Evolutionary conservation across 1,140 invertebrate species (phyloP).

Genomic region (Neodiprion virginianus): DNA sequence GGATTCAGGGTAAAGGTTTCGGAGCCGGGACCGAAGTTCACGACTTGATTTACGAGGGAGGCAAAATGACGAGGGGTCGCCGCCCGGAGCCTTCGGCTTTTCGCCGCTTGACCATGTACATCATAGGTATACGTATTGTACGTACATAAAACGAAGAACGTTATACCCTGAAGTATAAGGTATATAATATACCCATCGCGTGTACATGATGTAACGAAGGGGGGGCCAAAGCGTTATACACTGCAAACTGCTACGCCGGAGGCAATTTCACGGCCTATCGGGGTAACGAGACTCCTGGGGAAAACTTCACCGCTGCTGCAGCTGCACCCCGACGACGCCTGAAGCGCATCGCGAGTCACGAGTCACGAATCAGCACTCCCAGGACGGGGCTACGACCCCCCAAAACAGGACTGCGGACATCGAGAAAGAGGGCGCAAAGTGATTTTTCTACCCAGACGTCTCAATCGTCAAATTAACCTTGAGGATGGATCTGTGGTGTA

Average conservation of each 20-base stretch:
- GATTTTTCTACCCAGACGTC: too few species aligned
- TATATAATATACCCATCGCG: neutral
- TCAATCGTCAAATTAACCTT: too few species aligned
- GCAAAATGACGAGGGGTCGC: neutral
- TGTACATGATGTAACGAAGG: constrained; percentile 5
- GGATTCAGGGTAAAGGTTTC: too few species aligned
- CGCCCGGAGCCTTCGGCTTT: neutral
- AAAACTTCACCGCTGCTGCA: neutral
- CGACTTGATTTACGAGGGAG: neutral
- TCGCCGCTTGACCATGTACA: neutral
- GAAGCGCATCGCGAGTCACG: too few species aligned
- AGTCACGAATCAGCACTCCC: too few species aligned
- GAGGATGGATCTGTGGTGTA: too few species aligned
- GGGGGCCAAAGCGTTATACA: neutral
- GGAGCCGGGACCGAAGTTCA: too few species aligned
- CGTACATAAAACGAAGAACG: neutral
- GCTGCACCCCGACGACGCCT: too few species aligned
- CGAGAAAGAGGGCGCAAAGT: too few species aligned
- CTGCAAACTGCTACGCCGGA: neutral
- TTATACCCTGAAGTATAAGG: too few species aligned
- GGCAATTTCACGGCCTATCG: constrained; percentile 6
- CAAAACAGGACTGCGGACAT: too few species aligned
- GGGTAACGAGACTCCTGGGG: neutral
- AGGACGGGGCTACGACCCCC: too few species aligned
- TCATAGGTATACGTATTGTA: neutral